These are phyloP conservation scores for Acropternis orthonyx DNA, from an alignment of 2,797 vertebrate genomes.

Conservation along the genomic window DNA sequence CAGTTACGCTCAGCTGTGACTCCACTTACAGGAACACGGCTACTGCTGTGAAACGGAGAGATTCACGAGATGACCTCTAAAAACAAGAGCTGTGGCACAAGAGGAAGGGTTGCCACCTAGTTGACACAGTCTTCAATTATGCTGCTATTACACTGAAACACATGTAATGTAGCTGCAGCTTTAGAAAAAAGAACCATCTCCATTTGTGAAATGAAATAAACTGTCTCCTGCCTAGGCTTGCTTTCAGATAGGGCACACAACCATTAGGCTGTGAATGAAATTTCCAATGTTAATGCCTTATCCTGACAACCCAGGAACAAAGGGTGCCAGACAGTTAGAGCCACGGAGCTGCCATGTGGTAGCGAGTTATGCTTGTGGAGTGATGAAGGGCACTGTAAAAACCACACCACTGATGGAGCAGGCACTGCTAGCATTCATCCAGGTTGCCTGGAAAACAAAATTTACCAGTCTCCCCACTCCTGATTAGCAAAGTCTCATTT, in stretches of 20 bases:
- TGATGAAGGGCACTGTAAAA: background rate
- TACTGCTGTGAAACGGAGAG: background rate
- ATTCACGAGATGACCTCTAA: background rate
- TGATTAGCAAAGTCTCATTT: background rate
- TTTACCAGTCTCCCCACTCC: background rate
- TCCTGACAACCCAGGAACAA: constrained; percentile 16
- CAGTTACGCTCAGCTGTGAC: background rate
- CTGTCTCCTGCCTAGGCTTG: background rate
- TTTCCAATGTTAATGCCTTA: background rate
- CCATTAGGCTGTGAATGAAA: background rate
- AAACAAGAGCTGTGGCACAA: constrained; percentile 14
- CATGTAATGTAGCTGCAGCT: constrained; percentile 5
- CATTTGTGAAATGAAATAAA: constrained; percentile 40
- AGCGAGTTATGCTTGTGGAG: fast-evolving
- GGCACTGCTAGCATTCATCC: background rate
- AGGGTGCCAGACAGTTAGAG: background rate
- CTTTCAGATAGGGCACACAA: background rate
- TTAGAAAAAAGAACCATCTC: background rate
- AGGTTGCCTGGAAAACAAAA: background rate
- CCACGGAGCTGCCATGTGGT: background rate
- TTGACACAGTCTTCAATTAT: constrained; percentile 30
- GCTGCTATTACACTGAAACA: constrained; percentile 32
- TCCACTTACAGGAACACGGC: background rate
- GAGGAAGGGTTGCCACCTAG: constrained; percentile 1
- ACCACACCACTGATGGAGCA: background rate